Conservation (phyloP, 2,113 vertebrate species). For the Sialia sialis region DNA sequence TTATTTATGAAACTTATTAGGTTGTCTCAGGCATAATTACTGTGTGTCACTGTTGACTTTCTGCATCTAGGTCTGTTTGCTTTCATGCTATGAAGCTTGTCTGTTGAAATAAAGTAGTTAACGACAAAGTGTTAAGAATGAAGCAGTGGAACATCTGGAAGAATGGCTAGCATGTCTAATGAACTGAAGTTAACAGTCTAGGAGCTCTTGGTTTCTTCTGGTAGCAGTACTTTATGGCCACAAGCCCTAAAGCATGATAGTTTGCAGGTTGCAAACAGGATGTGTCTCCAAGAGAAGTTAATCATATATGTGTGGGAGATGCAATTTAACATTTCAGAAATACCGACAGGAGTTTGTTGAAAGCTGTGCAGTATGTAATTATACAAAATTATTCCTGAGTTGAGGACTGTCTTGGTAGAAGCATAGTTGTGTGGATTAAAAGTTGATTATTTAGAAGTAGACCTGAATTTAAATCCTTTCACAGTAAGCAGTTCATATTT, state of each 20-base stretch:
- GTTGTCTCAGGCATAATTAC: background rate
- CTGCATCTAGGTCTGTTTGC: accelerated
- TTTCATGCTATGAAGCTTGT: background rate
- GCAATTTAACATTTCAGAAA: background rate
- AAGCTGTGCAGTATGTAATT: background rate
- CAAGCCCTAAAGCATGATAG: background rate
- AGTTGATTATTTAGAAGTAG: background rate
- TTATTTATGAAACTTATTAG: background rate
- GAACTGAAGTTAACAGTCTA: background rate
- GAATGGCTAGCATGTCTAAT: background rate
- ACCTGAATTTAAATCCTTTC: background rate
- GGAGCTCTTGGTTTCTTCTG: background rate
- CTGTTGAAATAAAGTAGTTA: background rate
- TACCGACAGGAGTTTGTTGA: background rate
- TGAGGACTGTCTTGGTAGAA: background rate
- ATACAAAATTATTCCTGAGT: background rate
- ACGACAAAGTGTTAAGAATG: background rate
- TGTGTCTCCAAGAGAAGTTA: background rate
- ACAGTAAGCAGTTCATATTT: background rate
- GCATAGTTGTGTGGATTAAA: background rate
- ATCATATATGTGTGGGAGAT: background rate
- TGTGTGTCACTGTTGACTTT: background rate
- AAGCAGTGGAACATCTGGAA: background rate
- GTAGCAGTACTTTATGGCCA: background rate
- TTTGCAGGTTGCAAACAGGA: background rate